Evolutionary conservation across 2,113 vertebrate species (phyloP).

Genomic region (Mesitornis unicolor): DNA sequence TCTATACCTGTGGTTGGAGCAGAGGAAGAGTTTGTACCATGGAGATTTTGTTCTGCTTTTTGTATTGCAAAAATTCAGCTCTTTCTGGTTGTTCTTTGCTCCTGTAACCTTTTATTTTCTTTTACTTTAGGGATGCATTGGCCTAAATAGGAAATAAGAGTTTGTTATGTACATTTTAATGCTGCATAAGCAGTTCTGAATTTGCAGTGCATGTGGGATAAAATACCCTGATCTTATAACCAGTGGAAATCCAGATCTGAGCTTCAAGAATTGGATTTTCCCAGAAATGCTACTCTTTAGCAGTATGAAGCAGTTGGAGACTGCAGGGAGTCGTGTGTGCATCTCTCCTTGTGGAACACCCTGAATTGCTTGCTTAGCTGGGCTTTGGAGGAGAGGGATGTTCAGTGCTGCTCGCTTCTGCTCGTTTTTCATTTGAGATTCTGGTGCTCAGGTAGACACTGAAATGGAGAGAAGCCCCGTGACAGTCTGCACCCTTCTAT

Average conservation of each 20-base stretch:
- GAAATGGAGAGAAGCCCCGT: not conserved
- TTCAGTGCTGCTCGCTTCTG: not conserved
- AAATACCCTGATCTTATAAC: not conserved
- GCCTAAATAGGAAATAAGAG: not conserved
- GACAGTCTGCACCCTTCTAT: not conserved
- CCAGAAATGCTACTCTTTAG: not conserved
- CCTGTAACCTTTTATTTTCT: not conserved
- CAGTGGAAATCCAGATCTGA: not conserved
- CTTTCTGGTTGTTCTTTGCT: not conserved
- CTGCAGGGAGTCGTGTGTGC: not conserved
- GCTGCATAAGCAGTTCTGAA: not conserved
- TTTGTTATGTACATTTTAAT: not conserved
- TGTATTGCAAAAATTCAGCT: not conserved
- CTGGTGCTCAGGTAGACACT: not conserved
- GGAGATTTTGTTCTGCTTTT: not conserved
- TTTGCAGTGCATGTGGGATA: not conserved
- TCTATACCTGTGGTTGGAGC: not conserved
- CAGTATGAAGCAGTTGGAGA: not conserved
- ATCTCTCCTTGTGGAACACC: not conserved
- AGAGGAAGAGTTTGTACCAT: not conserved
- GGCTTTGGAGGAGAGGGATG: not conserved
- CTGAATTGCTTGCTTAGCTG: fast-evolving
- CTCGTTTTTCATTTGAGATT: not conserved
- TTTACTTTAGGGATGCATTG: not conserved
- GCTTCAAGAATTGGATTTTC: not conserved